Percentiles rank a stretch among this genome's conserved stretches.
Conservation (phyloP, 2,888 invertebrate species). For the Chaetogeoica ovagalla region DNA sequence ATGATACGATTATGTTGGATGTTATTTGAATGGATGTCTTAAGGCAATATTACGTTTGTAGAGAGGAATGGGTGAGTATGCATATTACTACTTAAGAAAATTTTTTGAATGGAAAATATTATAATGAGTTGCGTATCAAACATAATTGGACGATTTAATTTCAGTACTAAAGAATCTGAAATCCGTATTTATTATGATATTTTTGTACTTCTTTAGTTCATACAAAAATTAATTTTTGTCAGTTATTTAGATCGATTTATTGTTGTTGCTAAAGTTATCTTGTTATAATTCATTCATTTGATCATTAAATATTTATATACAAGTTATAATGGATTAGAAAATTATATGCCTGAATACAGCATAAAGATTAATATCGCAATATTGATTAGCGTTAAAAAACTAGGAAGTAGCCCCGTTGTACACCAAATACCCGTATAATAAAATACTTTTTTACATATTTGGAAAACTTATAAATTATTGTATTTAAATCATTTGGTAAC, state of each 20-base stretch:
- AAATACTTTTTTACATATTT: too few species aligned
- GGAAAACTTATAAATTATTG: too few species aligned
- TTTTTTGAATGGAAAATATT: not conserved
- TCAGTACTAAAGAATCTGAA: not conserved
- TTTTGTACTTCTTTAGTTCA: not conserved
- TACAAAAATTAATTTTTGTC: conserved; percentile 9
- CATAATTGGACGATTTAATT: not conserved
- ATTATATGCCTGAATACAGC: not conserved
- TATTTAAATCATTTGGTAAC: too few species aligned
- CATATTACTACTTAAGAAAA: not conserved
- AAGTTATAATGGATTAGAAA: not conserved
- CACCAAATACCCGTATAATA: too few species aligned
- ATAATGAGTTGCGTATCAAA: too few species aligned
- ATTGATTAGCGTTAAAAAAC: too few species aligned
- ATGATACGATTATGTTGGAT: conserved; percentile 7
- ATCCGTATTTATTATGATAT: not conserved
- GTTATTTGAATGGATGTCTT: conserved; percentile 1
- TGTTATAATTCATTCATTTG: conserved; percentile 28
- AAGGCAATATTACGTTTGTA: not conserved
- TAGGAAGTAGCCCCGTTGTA: too few species aligned
- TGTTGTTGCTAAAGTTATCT: conserved; percentile 14
- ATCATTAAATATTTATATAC: conserved; percentile 17
- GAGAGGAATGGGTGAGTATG: not conserved
- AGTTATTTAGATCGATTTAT: conserved; percentile 16
- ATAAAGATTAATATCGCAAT: too few species aligned